Percentiles rank a stretch among this genome's conserved stretches.
Conservation (phyloP, 2,797 vertebrate species). For the Vireo griseus region DNA sequence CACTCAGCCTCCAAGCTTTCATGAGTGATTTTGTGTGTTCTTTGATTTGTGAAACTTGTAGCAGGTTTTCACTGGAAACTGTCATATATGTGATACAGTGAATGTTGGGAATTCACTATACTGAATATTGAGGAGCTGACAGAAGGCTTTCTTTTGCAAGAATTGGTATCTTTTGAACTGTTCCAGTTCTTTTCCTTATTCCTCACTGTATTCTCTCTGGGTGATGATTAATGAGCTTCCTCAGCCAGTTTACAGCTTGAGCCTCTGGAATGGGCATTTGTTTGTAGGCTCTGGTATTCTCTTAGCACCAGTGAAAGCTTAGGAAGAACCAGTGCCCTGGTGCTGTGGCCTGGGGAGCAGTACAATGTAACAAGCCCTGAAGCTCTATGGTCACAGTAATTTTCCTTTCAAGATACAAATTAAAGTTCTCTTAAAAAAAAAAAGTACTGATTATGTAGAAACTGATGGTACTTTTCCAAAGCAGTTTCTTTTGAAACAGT, state of each 20-base stretch:
- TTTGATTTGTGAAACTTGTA: background rate
- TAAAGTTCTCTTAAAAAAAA: background rate
- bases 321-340: background rate
- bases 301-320: background rate
- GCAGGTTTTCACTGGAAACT: background rate
- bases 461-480: background rate
- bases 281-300: background rate
- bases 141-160: background rate
- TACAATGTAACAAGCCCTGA: fast-evolving
- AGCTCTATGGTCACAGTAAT: background rate
- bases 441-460: background rate
- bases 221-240: background rate
- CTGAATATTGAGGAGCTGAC: background rate
- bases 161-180: background rate
- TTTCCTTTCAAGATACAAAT: background rate
- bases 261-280: background rate
- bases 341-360: background rate
- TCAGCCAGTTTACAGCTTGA: background rate
- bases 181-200: background rate
- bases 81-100: fast-evolving
- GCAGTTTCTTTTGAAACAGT: background rate
- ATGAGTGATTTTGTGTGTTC: background rate
- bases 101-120: background rate
- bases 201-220: background rate
- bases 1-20: background rate